Conservation (phyloP, 23 tunicate species). For the Corella eumyota region DNA sequence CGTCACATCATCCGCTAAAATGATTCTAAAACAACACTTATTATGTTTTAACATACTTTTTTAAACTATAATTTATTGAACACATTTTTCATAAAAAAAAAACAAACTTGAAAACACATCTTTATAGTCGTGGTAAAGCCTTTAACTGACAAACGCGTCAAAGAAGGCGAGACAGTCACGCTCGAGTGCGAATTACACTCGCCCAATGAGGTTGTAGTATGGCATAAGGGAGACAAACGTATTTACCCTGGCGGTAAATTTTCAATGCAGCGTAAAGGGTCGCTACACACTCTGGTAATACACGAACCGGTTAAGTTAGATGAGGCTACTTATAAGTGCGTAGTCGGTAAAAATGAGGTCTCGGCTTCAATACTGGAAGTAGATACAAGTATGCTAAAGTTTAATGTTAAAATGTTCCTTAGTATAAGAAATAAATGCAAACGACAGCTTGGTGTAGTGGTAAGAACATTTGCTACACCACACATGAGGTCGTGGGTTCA, state of each 20-base stretch:
- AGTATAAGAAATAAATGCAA: no score
- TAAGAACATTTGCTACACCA: no score
- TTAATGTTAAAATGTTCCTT: background rate
- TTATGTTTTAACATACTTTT: no score
- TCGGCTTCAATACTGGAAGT: slow-evolving; percentile 32
- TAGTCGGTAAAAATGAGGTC: slow-evolving; percentile 29
- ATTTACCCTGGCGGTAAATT: slow-evolving; percentile 67
- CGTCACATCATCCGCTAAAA: no score
- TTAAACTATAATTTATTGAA: no score
- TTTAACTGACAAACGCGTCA: slow-evolving; percentile 16
- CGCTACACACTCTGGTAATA: slow-evolving; percentile 29
- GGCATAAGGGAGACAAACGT: slow-evolving; percentile 56
- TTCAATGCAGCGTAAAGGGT: slow-evolving; percentile 20
- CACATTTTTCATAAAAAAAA: no score
- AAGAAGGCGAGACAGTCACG: slow-evolving; percentile 49
- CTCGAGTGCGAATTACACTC: slow-evolving; percentile 48
- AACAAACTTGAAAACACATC: no score
- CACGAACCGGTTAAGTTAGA: slow-evolving; percentile 45
- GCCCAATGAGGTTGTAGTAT: slow-evolving; percentile 53
- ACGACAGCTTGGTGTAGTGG: no score
- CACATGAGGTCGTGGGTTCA: no score
- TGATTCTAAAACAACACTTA: no score
- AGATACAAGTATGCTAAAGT: slow-evolving; percentile 57
- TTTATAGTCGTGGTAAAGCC: no score
- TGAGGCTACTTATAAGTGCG: slow-evolving; percentile 74